Evolutionary conservation across 2,113 vertebrate genomes (phyloP).

Genomic region (Corythoichthys haematopterus): DNA sequence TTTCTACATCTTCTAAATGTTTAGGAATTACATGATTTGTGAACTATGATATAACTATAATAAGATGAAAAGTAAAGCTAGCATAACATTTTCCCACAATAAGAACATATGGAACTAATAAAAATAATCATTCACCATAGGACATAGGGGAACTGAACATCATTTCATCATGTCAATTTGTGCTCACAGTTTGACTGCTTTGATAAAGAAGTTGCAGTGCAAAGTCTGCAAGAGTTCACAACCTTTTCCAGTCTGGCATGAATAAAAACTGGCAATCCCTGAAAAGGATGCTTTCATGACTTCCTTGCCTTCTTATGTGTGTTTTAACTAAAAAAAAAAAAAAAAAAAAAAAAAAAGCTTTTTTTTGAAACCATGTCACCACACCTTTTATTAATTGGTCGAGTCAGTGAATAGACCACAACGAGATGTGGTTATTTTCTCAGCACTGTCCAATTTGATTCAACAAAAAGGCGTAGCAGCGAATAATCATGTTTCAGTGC

Average conservation of each 20-base stretch:
- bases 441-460: neutral
- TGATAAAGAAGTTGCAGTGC: neutral
- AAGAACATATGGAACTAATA: neutral
- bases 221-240: neutral
- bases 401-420: neutral
- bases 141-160: neutral
- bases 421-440: neutral
- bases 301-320: neutral
- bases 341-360: neutral
- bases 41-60: too few relatives aligned
- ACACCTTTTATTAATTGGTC: constrained; percentile 1
- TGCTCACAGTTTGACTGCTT: neutral
- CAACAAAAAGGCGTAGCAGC: too few relatives aligned
- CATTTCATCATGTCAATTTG: neutral
- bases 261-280: neutral
- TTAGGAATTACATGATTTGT: too few relatives aligned
- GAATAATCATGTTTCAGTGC: too few relatives aligned
- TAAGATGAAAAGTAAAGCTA: too few relatives aligned
- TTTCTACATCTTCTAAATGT: too few relatives aligned
- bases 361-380: neutral
- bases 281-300: constrained; percentile 2
- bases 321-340: neutral
- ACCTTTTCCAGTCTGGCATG: constrained; percentile 7
- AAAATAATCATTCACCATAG: neutral
- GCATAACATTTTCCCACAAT: neutral